These are phyloP conservation scores for Radopholus similis DNA, from an alignment of 1,140 invertebrate species.

Conservation along the genomic window DNA sequence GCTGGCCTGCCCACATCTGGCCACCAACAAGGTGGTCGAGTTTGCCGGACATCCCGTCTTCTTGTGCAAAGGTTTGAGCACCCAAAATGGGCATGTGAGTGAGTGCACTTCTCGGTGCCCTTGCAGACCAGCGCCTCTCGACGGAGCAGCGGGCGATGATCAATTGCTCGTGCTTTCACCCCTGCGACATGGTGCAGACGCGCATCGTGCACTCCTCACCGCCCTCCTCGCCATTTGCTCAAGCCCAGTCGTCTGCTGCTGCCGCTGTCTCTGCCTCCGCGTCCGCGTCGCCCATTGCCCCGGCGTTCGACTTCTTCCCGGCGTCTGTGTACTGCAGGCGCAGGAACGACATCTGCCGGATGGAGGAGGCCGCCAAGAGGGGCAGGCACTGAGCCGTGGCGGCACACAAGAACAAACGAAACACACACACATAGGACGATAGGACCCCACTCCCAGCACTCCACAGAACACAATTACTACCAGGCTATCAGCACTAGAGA, in stretches of 20 bases:
- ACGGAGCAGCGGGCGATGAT: not conserved
- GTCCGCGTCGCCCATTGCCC: not conserved
- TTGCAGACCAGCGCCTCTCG: conserved; percentile 47
- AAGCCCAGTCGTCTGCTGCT: not conserved
- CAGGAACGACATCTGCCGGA: conserved; percentile 28
- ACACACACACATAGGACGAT: too few species aligned
- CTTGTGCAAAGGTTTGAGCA: conserved; percentile 49
- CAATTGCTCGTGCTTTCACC: conserved; percentile 49
- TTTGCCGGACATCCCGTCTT: conserved; percentile 58
- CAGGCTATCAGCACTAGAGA: too few species aligned
- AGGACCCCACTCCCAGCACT: too few species aligned
- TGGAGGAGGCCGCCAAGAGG: too few species aligned
- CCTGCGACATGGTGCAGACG: conserved; percentile 36
- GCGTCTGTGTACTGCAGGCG: conserved; percentile 37
- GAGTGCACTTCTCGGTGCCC: not conserved
- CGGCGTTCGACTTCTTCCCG: conserved; percentile 47
- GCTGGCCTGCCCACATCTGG: conserved; percentile 57
- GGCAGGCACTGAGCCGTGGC: too few species aligned
- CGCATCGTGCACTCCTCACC: not conserved
- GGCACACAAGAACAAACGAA: too few species aligned
- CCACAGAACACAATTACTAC: too few species aligned
- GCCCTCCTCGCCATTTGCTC: not conserved
- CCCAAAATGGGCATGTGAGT: not conserved
- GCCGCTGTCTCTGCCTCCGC: not conserved
- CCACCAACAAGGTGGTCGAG: conserved; percentile 51